A percentile compares a stretch with the other conserved stretches of the same genome.
Conservation (phyloP, 2,113 vertebrate genomes). For the Psilopsiagon aymara region DNA sequence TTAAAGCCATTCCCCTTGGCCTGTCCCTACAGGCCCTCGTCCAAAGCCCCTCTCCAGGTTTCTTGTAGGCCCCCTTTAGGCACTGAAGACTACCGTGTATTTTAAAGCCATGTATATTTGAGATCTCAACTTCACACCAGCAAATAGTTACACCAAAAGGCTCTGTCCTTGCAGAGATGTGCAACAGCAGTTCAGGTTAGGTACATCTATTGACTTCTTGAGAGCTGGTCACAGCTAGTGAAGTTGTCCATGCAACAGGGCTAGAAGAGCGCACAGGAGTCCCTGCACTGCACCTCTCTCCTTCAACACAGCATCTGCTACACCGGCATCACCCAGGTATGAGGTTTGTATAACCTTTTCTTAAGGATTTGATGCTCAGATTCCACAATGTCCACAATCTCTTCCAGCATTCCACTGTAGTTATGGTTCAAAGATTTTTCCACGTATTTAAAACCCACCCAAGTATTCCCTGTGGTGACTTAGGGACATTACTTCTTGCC, state of each 20-base stretch:
- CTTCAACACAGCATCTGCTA: background rate
- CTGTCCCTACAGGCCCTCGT: background rate
- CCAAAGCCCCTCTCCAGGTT: background rate
- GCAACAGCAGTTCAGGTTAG: background rate
- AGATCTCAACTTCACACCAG: background rate
- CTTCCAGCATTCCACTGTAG: background rate
- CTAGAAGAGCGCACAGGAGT: background rate
- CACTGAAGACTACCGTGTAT: background rate
- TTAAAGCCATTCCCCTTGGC: background rate
- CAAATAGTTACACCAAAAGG: background rate
- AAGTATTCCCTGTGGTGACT: background rate
- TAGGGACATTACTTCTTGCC: background rate
- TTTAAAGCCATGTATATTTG: background rate
- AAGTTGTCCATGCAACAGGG: background rate
- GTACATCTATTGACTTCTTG: background rate
- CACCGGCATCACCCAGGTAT: fast-evolving
- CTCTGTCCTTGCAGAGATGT: background rate
- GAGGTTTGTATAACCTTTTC: background rate
- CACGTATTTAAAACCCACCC: background rate
- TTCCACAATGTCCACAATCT: background rate
- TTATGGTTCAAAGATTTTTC: background rate
- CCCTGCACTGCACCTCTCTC: background rate
- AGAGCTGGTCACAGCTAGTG: background rate
- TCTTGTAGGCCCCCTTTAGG: background rate
- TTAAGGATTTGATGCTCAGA: background rate